A percentile compares a stretch with the other conserved stretches of the same genome.
phyloP scores from a whole-genome alignment of 2,888 invertebrate genomes.

The Agrochola lychnidis region DNA sequence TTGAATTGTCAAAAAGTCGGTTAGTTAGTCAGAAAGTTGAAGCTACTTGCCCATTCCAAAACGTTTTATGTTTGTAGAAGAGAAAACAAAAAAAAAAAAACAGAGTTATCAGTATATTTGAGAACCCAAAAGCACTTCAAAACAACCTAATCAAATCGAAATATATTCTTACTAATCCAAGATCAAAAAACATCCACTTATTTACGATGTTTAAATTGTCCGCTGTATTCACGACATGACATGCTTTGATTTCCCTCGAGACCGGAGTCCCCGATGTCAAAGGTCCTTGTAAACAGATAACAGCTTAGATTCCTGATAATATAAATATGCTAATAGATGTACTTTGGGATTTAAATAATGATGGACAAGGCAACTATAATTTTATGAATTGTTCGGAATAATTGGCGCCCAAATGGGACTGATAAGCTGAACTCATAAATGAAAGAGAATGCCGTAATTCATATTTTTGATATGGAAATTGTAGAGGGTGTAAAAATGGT shows the following conservation, averaged over 20 bases:
- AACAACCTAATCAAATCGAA: slow-evolving; percentile 25
- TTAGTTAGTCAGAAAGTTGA: no score
- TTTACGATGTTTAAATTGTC: slow-evolving; percentile 52
- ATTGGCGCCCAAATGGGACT: slow-evolving; percentile 37
- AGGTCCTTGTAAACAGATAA: slow-evolving; percentile 54
- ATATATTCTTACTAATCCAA: slow-evolving; percentile 16
- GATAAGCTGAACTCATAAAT: slow-evolving; percentile 22
- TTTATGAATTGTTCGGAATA: slow-evolving; percentile 19
- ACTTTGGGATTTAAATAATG: slow-evolving; percentile 28
- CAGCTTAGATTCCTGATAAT: slow-evolving; percentile 35
- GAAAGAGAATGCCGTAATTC: slow-evolving; percentile 18
- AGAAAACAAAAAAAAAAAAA: neutral
- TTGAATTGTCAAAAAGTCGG: no score
- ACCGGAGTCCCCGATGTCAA: slow-evolving; percentile 35
- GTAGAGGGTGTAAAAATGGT: slow-evolving; percentile 5
- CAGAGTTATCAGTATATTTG: neutral
- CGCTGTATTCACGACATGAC: slow-evolving; percentile 45
- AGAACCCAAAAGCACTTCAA: neutral
- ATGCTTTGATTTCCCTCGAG: slow-evolving; percentile 62
- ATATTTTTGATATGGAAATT: slow-evolving; percentile 22
- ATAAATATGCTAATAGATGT: slow-evolving; percentile 56
- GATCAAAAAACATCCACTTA: slow-evolving; percentile 37
- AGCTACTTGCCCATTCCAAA: no score
- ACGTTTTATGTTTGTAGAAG: no score
- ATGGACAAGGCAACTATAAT: slow-evolving; percentile 27